These are phyloP conservation scores for Archivesica marissinica DNA, from an alignment of 1,140 invertebrate species.

Conservation along the genomic window DNA sequence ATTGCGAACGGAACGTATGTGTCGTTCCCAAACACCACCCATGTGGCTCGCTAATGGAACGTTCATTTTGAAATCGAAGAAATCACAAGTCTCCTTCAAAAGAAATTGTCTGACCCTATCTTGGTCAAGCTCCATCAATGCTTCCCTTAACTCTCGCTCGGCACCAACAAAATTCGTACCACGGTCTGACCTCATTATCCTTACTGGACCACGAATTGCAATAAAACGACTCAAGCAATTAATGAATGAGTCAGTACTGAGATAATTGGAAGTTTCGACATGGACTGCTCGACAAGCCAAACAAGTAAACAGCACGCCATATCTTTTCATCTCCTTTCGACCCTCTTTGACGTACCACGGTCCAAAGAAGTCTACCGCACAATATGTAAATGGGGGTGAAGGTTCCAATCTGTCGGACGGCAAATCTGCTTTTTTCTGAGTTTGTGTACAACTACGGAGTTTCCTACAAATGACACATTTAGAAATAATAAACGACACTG, in stretches of 20 bases:
- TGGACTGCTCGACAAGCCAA: conserved; percentile 67
- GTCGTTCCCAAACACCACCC: conserved; percentile 57
- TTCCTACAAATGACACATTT: not conserved
- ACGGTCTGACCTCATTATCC: not conserved
- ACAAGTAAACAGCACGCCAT: conserved; percentile 68
- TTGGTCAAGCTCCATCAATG: not conserved
- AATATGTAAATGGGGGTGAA: conserved; percentile 62
- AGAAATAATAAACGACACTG: not conserved
- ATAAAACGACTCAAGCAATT: conserved; percentile 28
- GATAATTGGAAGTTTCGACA: conserved; percentile 51
- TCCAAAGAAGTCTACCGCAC: conserved; percentile 64
- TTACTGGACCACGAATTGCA: not conserved
- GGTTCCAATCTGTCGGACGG: conserved; percentile 43
- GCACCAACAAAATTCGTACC: conserved; percentile 29
- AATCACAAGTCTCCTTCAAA: conserved; percentile 46
- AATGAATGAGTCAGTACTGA: conserved; percentile 33
- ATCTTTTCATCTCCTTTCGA: conserved; percentile 61
- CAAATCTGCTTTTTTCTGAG: conserved; percentile 63
- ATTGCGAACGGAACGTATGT: conserved; percentile 48
- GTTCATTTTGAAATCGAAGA: conserved; percentile 50
- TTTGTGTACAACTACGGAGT: not conserved
- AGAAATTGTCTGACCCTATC: not conserved
- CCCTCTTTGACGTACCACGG: conserved; percentile 66
- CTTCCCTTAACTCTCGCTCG: not conserved
- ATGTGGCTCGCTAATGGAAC: conserved; percentile 59